Conservation (phyloP, 2,113 vertebrate species). For the Bungarus multicinctus region DNA sequence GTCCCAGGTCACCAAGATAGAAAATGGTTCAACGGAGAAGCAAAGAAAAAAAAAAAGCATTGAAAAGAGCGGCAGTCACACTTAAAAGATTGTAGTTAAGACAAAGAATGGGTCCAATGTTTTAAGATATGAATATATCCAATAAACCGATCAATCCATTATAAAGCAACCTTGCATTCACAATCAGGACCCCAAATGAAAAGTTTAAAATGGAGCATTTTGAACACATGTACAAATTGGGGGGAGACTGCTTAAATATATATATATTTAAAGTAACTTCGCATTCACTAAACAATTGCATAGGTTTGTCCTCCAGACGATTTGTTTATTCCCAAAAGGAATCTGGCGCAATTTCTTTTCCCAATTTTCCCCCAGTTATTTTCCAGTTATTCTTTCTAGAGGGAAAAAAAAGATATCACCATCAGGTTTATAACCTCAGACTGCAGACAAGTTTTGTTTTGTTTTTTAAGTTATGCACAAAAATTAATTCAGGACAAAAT, state of each 20-base stretch:
- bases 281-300: conserved; percentile 24
- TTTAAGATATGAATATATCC: neutral
- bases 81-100: conserved; percentile 50
- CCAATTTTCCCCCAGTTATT: conserved; percentile 7
- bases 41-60: conserved; percentile 1
- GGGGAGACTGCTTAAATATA: neutral
- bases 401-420: neutral
- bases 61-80: conserved; percentile 38
- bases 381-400: neutral
- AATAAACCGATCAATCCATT: conserved; percentile 1
- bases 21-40: conserved; percentile 47
- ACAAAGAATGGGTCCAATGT: conserved; percentile 10
- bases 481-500: conserved; percentile 25
- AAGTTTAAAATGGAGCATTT: neutral
- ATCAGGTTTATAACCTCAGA: conserved; percentile 17
- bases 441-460: neutral
- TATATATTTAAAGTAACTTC: neutral
- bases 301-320: neutral
- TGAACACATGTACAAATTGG: neutral
- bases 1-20: conserved; percentile 35
- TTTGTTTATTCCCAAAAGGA: neutral
- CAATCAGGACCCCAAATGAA: neutral
- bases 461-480: neutral
- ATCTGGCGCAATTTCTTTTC: conserved; percentile 11
- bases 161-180: conserved; percentile 27